phyloP scores from a whole-genome alignment of 1,140 invertebrate species.

The Sweltsa coloradensis region DNA sequence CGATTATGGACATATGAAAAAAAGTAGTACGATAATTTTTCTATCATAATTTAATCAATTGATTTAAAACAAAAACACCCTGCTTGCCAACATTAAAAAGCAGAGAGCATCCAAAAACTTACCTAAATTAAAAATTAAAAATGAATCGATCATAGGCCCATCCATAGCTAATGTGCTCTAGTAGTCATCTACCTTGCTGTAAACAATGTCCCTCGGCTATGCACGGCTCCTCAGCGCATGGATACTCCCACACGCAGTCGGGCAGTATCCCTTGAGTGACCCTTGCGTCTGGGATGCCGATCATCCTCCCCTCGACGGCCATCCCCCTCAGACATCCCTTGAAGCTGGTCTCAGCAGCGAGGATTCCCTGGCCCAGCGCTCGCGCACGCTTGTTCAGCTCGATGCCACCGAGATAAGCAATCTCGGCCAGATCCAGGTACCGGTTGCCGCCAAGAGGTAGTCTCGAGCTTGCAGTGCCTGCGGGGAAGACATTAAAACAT shows the following conservation, averaged over 20 bases:
- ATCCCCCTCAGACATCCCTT: constrained; percentile 62
- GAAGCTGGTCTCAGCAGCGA: constrained; percentile 58
- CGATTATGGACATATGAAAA: too few relatives aligned
- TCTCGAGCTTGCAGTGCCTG: constrained; percentile 43
- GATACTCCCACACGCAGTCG: constrained; percentile 76
- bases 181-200: too few relatives aligned
- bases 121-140: too few relatives aligned
- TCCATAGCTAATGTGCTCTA: too few relatives aligned
- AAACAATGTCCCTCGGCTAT: constrained; percentile 55
- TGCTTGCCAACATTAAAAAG: too few relatives aligned
- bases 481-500: too few relatives aligned
- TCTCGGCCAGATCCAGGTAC: constrained; percentile 66
- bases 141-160: too few relatives aligned
- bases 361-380: constrained; percentile 59
- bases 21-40: too few relatives aligned
- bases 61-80: too few relatives aligned
- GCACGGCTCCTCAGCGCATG: constrained; percentile 64
- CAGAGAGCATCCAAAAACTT: too few relatives aligned
- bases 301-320: constrained; percentile 54
- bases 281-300: constrained; percentile 63
- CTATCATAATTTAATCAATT: too few relatives aligned
- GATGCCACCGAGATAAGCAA: constrained; percentile 75
- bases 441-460: constrained; percentile 56
- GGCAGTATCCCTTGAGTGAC: constrained; percentile 68
- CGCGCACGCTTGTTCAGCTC: constrained; percentile 61